Evolutionary conservation across 2,797 vertebrate species (phyloP), one percentile per base, ranked within the genome.

Genomic region (Tapirus indicus): DNA sequence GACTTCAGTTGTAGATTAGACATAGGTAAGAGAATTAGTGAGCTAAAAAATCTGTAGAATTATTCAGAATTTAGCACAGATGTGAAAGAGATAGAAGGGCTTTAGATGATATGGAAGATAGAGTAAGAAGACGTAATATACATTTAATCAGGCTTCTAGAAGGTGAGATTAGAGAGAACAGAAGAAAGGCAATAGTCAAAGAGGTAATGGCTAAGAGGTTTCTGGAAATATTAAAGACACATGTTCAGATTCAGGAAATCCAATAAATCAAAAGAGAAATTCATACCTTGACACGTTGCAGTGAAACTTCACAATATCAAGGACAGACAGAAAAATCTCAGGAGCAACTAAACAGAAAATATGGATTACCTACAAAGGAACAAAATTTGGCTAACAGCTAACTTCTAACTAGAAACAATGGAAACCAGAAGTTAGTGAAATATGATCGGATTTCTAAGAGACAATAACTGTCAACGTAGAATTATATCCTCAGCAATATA

Each of bases 381-480:
- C 6, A 75, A 56, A 88, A 69, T 75, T 89, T 25, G 8, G 60
- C 32, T 79, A 25, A 72, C 12, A 41, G 1, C 32, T 95, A 69
- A 77, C 52, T 96, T 88, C 64, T 75, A 10, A 54, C 79, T 78
- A 94, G 35, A 87, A 74, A 83, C n/a, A 86, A 21, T 56, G 9
- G 44, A 68, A 94, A 23, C 29, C 35, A 75, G 2, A 69, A 62
- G 3, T 90, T 84, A 84, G 41, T 72, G 35, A 93, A 35, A 8
- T 52, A 38, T 10, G 20, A 47, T 29, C 12, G 17, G 17, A 83
- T 62, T 84, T 79, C n/a, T 74, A 25, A 86, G 38, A 64, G 62
- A 56, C 3, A 68, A 29, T 68, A 52, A 13, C 27, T 93, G 4
- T 79, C n/a, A 95, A 23, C 13, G 35, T 29, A 75, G 32, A 86